Evolutionary conservation across 1,140 invertebrate species (phyloP), one percentile per base, ranked within the genome.

Genomic region (Metopolophium dirhodum): DNA sequence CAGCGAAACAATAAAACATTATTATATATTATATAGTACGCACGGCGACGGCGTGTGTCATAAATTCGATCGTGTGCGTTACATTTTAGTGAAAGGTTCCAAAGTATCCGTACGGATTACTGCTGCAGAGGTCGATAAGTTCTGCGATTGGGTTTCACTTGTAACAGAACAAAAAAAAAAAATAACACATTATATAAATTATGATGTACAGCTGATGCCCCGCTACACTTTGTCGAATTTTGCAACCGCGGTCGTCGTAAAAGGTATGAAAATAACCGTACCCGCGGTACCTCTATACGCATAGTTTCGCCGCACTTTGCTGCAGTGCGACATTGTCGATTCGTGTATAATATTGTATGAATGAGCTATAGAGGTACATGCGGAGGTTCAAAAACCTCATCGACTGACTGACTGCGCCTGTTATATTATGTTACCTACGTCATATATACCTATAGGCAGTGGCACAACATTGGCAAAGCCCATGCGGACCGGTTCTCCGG

Each of bases 381-480:
- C 0, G 7, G 91, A 92, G 91, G 91, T 92, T 92, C 91, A 92
- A 92, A 91, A 83, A 92, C 91, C 91, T 92, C 61, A 91, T 77
- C 91, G 47, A 51, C 45, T 51, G 41, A 68, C 68, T 23, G 57
- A 68, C 61, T 61, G 30, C 68, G n/a, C 83, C 23, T 47, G 47
- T 45, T 26, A 86, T 45, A 51, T 51, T 51, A 51, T 51, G 20
- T 51, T 51, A 51, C 47, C 47, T 51, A 51, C 49, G 18, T 51
- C 14, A 51, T n/a, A n/a, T n/a, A n/a, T 51, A 51, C 18, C 6
- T 45, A 61, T n/a, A 86, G 37, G 47, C 86, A 20, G n/a, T 83
- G 90, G 68, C 68, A 91, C 2, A 51, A 47, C 22, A n/a, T 47
- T 35, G 57, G 37, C 61, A 47, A 30, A 91, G 45, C 37, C 23